Base-by-base conservation (phyloP, 1,140 invertebrate species). In the Cepaea nemoralis region DNA sequence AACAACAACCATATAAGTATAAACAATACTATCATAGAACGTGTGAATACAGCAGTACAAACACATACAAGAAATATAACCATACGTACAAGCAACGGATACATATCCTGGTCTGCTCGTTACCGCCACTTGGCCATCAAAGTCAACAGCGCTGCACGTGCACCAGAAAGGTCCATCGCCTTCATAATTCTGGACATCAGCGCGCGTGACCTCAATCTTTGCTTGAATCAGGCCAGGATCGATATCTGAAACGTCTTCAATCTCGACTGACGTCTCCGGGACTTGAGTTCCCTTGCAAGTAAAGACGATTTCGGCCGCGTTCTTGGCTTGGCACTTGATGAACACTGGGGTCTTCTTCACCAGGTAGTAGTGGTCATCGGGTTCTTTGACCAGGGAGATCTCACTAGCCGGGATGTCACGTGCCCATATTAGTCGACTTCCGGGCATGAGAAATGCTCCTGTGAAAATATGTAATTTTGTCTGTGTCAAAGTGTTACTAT, bases 261-360 rank as follows among this genome's bases (percentile, higher is more conserved):
- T 73, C 69, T 40, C 69, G 27, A 73, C 67, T 3, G 81, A 82
- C 0, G 76, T 24, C 1, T 45, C 39, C 22, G 82, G 82, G 24
- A 83, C 45, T 45, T 40, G 27, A 0, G 74, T 27, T 6, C 82
- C 82, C 10, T 22, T 45, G 42, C 82, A 83, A 5, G 39, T 77
- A 55, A 83, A 83, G 1, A 35, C 63, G 71, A 83, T 83, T n/a
- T 48, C 35, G 1, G 33, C 35, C 5, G 78, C 78, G 22, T 67
- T 74, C 24, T 66, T 69, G 12, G 82, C 82, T 22, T 76, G 45
- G 31, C 82, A 83, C 0, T 67, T 74, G 66, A 83, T 76, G 79
- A 67, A 73, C 0, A 69, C 78, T 0, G 77, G 59, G 31, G 45
- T 27, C 16, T 42, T 77, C 35, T 73, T 83, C 27, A 77, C 66